phyloP scores from a whole-genome alignment of 2,797 vertebrate genomes.

The Xenops minutus region DNA sequence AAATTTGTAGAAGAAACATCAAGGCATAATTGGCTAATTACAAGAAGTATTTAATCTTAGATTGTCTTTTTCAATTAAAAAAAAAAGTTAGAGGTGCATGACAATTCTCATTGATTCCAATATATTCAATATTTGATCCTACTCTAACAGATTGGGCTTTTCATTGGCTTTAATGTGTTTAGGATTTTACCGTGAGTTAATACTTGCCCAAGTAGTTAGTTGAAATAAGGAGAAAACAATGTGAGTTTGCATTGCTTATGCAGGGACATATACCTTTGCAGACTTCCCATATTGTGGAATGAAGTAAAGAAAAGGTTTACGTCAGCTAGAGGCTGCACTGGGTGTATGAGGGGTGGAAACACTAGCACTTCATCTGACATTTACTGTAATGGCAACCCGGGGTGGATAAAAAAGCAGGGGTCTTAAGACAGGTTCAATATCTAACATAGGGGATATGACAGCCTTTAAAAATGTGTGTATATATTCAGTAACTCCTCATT shows the following conservation, averaged over 20 bases:
- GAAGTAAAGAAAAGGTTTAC: not conserved
- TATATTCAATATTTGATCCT: not conserved
- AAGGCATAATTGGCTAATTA: not conserved
- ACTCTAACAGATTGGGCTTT: not conserved
- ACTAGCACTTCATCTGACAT: not conserved
- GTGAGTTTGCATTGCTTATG: not conserved
- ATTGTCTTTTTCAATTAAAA: not conserved
- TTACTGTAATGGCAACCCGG: not conserved
- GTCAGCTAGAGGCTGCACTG: not conserved
- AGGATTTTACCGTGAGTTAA: not conserved
- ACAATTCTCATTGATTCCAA: not conserved
- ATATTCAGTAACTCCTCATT: not conserved
- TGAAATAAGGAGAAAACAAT: not conserved
- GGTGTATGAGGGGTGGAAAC: fast-evolving
- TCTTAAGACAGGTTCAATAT: not conserved
- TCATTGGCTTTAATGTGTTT: not conserved
- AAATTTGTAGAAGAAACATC: not conserved
- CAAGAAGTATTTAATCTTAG: not conserved
- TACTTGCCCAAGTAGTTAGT: not conserved
- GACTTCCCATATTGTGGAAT: not conserved
- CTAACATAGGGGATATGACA: not conserved
- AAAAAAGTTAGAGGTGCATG: not conserved
- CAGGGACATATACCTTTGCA: not conserved
- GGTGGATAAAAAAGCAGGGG: not conserved
- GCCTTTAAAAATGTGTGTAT: not conserved